These are phyloP conservation scores for Papilio aristodemus DNA, from an alignment of 1,140 invertebrate species.

Conservation along the genomic window DNA sequence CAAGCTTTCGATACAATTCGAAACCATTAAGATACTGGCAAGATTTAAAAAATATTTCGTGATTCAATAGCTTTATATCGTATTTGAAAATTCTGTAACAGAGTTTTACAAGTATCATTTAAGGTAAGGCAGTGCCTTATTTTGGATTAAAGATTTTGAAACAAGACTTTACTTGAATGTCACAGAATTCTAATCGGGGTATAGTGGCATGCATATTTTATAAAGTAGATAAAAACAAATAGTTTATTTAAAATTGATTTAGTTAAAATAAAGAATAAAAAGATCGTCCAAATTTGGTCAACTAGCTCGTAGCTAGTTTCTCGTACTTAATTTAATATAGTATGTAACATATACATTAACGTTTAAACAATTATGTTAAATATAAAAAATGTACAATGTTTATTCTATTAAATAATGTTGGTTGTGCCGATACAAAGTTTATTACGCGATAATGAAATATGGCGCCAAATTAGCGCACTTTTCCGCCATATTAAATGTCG, in stretches of 20 bases:
- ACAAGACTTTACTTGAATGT: background rate
- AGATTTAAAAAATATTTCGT: background rate
- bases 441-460: constrained; percentile 35
- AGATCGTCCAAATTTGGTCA: constrained; percentile 8
- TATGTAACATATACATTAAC: constrained; percentile 54
- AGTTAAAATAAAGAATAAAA: background rate
- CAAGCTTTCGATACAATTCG: background rate
- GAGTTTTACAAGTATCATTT: background rate
- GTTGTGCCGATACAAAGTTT: constrained; percentile 64
- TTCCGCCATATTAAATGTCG: constrained; percentile 50
- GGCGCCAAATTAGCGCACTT: constrained; percentile 28
- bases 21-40: background rate
- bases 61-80: too few species aligned
- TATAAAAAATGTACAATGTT: constrained; percentile 72
- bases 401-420: constrained; percentile 74
- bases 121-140: background rate
- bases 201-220: constrained; percentile 31
- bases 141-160: background rate
- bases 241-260: background rate
- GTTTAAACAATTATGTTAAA: constrained; percentile 58
- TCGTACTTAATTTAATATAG: constrained; percentile 30
- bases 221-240: background rate
- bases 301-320: constrained; percentile 6
- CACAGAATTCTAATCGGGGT: background rate
- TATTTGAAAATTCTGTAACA: background rate